These are phyloP conservation scores for Anoplius nigerrimus DNA, from an alignment of 2,888 invertebrate species.

Conservation along the genomic window DNA sequence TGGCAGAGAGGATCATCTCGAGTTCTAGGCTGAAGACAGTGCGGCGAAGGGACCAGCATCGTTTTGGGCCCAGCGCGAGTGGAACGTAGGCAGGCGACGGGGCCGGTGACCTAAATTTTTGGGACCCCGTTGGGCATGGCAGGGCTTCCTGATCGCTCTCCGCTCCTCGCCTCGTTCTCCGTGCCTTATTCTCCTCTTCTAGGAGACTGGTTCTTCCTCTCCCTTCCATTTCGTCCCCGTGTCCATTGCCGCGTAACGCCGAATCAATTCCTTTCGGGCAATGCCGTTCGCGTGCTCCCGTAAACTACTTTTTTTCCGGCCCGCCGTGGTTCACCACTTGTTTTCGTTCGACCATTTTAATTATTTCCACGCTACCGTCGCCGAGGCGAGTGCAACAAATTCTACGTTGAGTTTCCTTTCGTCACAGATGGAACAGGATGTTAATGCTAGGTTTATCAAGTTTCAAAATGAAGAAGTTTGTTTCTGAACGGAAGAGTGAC, in stretches of 20 bases:
- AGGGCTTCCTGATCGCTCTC: slow-evolving; percentile 42
- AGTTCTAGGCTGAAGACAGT: slow-evolving; percentile 43
- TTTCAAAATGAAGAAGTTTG: too few relatives aligned
- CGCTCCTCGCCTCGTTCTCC: slow-evolving; percentile 23
- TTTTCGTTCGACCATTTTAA: too few relatives aligned
- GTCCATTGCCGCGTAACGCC: background rate
- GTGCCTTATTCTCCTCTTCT: slow-evolving; percentile 20
- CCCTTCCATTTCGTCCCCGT: background rate
- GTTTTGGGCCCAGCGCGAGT: slow-evolving; percentile 27
- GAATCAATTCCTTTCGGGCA: background rate
- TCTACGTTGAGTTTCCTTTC: too few relatives aligned
- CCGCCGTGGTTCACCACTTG: too few relatives aligned
- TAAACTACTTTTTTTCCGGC: too few relatives aligned
- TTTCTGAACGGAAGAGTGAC: too few relatives aligned
- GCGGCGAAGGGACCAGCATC: slow-evolving; percentile 32
- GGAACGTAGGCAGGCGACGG: slow-evolving; percentile 46
- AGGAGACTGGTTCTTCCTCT: slow-evolving; percentile 37
- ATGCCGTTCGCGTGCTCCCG: too few relatives aligned
- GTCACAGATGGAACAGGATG: too few relatives aligned
- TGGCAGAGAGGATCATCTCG: background rate
- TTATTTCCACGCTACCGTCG: too few relatives aligned
- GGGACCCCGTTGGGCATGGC: slow-evolving; percentile 50
- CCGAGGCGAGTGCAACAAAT: too few relatives aligned
- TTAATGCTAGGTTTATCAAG: too few relatives aligned
- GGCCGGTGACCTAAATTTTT: slow-evolving; percentile 71